These are phyloP conservation scores for Engraulis encrasicolus DNA, from an alignment of 2,113 vertebrate genomes.

Conservation along the genomic window DNA sequence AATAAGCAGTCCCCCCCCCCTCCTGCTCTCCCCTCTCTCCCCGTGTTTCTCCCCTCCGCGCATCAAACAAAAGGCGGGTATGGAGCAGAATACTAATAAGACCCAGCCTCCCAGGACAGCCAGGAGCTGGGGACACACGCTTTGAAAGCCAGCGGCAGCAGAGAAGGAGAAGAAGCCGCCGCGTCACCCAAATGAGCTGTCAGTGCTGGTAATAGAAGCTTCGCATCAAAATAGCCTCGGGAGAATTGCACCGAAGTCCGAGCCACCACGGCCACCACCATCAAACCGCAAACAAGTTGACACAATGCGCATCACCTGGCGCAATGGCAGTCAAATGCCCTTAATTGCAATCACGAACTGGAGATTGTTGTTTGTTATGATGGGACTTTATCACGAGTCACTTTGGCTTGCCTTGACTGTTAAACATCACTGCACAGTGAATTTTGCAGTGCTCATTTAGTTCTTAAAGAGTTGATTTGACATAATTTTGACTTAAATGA, in stretches of 20 bases:
- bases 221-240: constrained; percentile 25
- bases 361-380: neutral
- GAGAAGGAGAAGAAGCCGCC: constrained; percentile 25
- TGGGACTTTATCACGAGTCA: neutral
- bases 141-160: constrained; percentile 40
- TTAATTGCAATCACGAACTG: neutral
- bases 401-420: neutral
- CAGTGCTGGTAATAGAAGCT: constrained; percentile 33
- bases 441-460: no score
- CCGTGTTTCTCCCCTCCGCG: constrained; percentile 50
- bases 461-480: no score
- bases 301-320: neutral
- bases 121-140: constrained; percentile 41
- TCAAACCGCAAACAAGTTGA: neutral
- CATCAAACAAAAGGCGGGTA: constrained; percentile 75
- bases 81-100: constrained; percentile 80
- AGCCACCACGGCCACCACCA: no score
- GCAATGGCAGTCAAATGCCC: neutral
- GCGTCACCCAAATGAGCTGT: constrained; percentile 49
- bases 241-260: constrained; percentile 29
- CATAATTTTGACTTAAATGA: no score
- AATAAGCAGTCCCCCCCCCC: constrained; percentile 64
- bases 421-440: neutral
- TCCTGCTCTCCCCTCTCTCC: constrained; percentile 40
- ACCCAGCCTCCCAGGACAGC: constrained; percentile 45